These are phyloP conservation scores for Apocrypta bakeri DNA, from an alignment of 1,140 invertebrate species.

Conservation along the genomic window DNA sequence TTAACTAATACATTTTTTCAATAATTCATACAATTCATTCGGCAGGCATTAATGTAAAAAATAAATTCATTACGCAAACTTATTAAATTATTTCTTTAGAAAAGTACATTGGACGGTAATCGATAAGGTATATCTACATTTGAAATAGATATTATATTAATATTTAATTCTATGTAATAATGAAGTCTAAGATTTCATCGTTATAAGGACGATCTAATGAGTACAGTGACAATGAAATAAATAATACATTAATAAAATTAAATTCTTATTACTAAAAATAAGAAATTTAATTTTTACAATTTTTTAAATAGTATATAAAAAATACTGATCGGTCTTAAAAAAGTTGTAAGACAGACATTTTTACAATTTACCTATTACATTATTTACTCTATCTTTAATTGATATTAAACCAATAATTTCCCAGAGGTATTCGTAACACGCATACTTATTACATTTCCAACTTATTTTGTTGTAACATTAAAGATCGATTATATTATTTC, in stretches of 20 bases:
- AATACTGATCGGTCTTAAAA: not conserved
- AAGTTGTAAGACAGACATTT: not conserved
- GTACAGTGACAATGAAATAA: not conserved
- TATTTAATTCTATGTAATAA: too few relatives aligned
- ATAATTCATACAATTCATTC: too few relatives aligned
- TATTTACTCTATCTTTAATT: too few relatives aligned
- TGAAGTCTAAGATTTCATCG: too few relatives aligned
- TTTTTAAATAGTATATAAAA: not conserved
- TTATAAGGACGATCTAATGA: too few relatives aligned
- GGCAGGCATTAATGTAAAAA: too few relatives aligned
- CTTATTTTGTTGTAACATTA: not conserved
- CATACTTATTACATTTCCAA: not conserved
- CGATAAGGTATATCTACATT: conserved; percentile 20
- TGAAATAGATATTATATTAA: too few relatives aligned
- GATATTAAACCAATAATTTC: not conserved
- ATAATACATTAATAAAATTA: conserved; percentile 1
- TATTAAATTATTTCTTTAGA: not conserved
- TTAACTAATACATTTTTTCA: not conserved
- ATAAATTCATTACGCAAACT: not conserved
- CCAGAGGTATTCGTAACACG: not conserved
- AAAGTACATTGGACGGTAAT: conserved; percentile 22
- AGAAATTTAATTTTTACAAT: not conserved
- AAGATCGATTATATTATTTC: not conserved
- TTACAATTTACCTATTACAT: not conserved
- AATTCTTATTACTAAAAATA: not conserved